Conservation (phyloP, 2,797 vertebrate species). For the Enteromius trimaculatus region DNA sequence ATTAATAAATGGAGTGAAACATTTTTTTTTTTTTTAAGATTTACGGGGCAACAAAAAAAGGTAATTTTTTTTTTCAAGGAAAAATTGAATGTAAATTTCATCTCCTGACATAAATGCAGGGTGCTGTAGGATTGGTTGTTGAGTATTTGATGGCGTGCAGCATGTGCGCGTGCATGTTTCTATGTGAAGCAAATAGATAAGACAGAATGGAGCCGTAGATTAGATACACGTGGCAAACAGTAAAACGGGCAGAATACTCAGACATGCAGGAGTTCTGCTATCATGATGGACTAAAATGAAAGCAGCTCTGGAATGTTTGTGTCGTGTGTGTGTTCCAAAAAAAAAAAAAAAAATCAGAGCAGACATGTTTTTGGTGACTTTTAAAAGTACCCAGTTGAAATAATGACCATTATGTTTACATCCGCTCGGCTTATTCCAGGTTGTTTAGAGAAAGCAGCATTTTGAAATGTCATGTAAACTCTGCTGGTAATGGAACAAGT, state of each 20-base stretch:
- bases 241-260: constrained; percentile 53
- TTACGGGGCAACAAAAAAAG: background rate
- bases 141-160: constrained; percentile 35
- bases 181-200: constrained; percentile 49
- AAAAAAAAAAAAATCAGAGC: background rate
- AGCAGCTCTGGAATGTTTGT: constrained; percentile 30
- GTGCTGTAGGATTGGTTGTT: background rate
- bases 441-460: background rate
- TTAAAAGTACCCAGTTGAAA: background rate
- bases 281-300: constrained; percentile 62
- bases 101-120: background rate
- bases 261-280: constrained; percentile 61
- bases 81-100: background rate
- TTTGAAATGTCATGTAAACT: constrained; percentile 18
- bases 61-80: background rate
- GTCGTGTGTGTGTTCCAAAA: constrained; percentile 6
- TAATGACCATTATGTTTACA: background rate
- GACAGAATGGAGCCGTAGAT: constrained; percentile 50
- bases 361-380: background rate
- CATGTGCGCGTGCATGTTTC: constrained; percentile 9
- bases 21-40: background rate
- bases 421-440: background rate
- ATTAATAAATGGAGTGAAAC: background rate
- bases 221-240: constrained; percentile 64
- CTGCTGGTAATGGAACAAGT: background rate